These are phyloP conservation scores for Chrysolina oricalcia DNA, from an alignment of 2,888 invertebrate genomes.

Conservation along the genomic window DNA sequence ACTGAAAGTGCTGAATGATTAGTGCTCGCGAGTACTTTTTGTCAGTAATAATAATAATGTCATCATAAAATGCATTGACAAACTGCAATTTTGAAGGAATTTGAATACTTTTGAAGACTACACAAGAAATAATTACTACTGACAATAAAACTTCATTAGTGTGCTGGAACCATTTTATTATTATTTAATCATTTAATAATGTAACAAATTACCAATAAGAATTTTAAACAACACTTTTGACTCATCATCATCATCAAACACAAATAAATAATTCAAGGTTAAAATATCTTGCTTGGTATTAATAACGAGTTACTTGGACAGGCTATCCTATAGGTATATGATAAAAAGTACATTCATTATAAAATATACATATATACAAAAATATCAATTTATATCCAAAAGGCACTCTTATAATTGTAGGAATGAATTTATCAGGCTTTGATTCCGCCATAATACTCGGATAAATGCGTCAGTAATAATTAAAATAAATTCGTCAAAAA, in stretches of 20 bases:
- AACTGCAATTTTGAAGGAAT: no score
- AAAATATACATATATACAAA: conserved; percentile 52
- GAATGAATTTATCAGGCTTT: conserved; percentile 44
- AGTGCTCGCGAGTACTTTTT: no score
- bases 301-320: conserved; percentile 35
- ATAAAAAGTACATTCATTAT: conserved; percentile 44
- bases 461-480: conserved; percentile 21
- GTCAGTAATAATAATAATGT: no score
- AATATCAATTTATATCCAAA: conserved; percentile 35
- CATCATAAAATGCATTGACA: no score
- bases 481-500: conserved; percentile 15
- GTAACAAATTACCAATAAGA: conserved; percentile 14
- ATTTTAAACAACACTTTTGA: conserved; percentile 1
- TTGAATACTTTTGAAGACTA: neutral
- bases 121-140: neutral
- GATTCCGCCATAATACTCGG: conserved; percentile 33
- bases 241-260: conserved; percentile 24
- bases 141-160: conserved; percentile 23
- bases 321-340: conserved; percentile 35
- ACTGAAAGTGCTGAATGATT: no score
- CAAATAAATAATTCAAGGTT: conserved; percentile 37
- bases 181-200: conserved; percentile 22
- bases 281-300: conserved; percentile 33
- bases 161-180: conserved; percentile 18
- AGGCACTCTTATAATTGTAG: conserved; percentile 42